Conservation (phyloP, 1,140 invertebrate species). For the Melanaphis sacchari region DNA sequence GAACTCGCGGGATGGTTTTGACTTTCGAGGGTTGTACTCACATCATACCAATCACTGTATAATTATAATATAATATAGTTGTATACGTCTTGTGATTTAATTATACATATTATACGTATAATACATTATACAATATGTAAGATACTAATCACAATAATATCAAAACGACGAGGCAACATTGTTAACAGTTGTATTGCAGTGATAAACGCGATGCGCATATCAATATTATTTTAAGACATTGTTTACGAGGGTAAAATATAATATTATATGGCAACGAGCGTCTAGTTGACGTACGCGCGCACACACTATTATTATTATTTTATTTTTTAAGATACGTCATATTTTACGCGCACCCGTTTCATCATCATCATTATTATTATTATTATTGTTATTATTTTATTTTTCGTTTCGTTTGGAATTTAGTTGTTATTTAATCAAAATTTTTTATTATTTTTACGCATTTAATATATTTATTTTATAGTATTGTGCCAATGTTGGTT, state of each 20-base stretch:
- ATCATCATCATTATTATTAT: background rate
- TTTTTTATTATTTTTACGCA: conserved; percentile 18
- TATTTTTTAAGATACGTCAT: background rate
- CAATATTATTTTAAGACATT: background rate
- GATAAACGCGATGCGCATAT: background rate
- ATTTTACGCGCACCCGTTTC: background rate
- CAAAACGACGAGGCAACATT: background rate
- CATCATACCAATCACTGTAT: background rate
- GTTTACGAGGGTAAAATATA: background rate
- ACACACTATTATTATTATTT: background rate
- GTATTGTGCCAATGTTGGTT: background rate
- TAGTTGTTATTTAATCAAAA: conserved; percentile 36
- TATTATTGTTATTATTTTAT: background rate
- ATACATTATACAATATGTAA: too few relatives aligned
- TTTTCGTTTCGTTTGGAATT: background rate
- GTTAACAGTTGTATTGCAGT: background rate
- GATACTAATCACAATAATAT: background rate
- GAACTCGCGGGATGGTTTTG: background rate
- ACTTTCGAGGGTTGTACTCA: background rate
- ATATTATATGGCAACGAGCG: background rate
- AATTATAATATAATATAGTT: background rate
- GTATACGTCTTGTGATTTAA: background rate
- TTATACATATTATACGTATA: background rate
- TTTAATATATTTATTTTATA: background rate
- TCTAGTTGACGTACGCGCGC: background rate